A percentile compares a stretch with the other conserved stretches of the same genome.
phyloP scores from a whole-genome alignment of 2,113 vertebrate genomes.

The Eudyptes chrysolophus region DNA sequence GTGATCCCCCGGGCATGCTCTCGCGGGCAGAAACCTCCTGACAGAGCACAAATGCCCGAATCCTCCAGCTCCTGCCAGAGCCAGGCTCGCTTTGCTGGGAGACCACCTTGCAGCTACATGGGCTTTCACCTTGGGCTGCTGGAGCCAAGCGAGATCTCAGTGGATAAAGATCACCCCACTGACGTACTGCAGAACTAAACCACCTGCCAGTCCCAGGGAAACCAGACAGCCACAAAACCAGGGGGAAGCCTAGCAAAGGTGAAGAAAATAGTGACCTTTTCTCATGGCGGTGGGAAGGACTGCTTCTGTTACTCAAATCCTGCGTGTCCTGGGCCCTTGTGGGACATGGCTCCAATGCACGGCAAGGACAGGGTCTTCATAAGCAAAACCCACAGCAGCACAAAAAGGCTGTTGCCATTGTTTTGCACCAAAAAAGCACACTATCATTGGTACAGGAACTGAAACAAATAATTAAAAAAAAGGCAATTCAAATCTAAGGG shows the following conservation, averaged over 20 bases:
- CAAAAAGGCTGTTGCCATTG: background rate
- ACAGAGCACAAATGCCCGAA: background rate
- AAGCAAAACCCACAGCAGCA: background rate
- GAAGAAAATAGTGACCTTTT: background rate
- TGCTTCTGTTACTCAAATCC: background rate
- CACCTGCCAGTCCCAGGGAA: background rate
- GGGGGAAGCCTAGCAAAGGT: background rate
- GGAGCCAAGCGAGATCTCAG: rapidly evolving
- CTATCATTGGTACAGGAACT: background rate
- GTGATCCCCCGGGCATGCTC: rapidly evolving
- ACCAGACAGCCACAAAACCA: background rate
- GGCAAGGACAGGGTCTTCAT: background rate
- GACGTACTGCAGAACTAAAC: background rate
- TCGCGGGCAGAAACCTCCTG: background rate
- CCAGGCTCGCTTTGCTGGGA: background rate
- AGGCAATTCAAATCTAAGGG: background rate
- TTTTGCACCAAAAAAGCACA: background rate
- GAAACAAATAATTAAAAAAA: background rate
- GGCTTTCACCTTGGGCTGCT: background rate
- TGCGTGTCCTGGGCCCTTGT: rapidly evolving
- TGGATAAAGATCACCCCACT: background rate
- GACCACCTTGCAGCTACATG: rapidly evolving
- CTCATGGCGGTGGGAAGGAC: background rate
- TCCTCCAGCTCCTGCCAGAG: background rate
- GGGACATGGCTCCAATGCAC: background rate